Percentiles rank a stretch among this genome's conserved stretches.
Evolutionary conservation across 1,140 invertebrate genomes (phyloP).

Genomic region (Trachelipus rathkii): DNA sequence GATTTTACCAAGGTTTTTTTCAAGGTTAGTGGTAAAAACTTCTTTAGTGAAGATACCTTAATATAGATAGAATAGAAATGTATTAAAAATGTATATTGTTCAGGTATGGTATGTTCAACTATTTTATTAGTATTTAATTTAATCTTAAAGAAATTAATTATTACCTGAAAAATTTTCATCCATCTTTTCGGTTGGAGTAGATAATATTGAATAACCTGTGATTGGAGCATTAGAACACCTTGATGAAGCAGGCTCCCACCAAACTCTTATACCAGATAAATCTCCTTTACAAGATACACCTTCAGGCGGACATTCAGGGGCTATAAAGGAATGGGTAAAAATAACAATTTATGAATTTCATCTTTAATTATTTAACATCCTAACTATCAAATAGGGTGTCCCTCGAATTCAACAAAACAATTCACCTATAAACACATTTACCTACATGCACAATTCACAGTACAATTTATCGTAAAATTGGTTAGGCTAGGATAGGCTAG

Average conservation of each 20-base stretch:
- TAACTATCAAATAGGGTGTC: background rate
- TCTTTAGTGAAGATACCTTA: constrained; percentile 1
- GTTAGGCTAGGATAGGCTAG: too few relatives aligned
- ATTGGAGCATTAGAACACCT: constrained; percentile 22
- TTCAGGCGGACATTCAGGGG: constrained; percentile 37
- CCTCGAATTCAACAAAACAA: background rate
- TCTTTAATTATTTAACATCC: background rate
- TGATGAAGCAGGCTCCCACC: constrained; percentile 35
- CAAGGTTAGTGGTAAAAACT: constrained; percentile 26
- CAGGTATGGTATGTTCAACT: too few relatives aligned
- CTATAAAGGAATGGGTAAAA: constrained; percentile 19
- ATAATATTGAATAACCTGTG: background rate
- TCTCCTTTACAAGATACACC: constrained; percentile 39
- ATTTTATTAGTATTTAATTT: too few relatives aligned
- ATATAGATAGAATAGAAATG: too few relatives aligned
- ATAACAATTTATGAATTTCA: background rate
- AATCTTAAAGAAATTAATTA: too few relatives aligned
- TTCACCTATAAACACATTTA: background rate
- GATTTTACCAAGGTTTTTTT: constrained; percentile 22
- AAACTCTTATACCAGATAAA: constrained; percentile 34
- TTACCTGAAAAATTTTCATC: background rate
- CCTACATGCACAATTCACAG: background rate
- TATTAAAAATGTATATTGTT: too few relatives aligned
- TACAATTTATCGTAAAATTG: too few relatives aligned
- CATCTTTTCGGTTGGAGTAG: background rate